phyloP scores from a whole-genome alignment of 2,888 invertebrate genomes.

The Sphinx pinastri region DNA sequence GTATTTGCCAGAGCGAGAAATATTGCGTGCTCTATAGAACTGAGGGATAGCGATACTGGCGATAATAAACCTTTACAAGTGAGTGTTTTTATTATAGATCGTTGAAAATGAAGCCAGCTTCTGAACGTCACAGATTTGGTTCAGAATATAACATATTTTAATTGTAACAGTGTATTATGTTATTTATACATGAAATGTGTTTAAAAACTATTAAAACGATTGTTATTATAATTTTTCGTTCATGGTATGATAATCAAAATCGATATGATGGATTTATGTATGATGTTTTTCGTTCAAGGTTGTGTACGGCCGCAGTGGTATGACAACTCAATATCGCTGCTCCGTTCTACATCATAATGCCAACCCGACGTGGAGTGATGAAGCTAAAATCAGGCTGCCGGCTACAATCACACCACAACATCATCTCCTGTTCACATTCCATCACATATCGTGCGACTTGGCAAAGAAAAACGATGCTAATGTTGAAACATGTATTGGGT shows the following conservation, averaged over 20 bases:
- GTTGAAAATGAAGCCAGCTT: no score
- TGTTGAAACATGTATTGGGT: conserved; percentile 93
- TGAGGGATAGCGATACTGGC: conserved; percentile 91
- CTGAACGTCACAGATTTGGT: no score
- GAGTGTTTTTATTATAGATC: conserved; percentile 44
- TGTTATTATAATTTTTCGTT: no score
- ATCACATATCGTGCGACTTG: conserved; percentile 96
- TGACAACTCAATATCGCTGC: conserved; percentile 88
- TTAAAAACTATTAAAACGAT: no score
- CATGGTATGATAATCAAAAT: no score
- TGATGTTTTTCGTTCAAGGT: conserved; percentile 49
- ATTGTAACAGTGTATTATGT: no score
- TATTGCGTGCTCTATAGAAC: conserved; percentile 94
- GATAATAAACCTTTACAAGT: conserved; percentile 87
- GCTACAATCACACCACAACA: conserved; percentile 92
- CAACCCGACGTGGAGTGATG: conserved; percentile 95
- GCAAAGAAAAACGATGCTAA: conserved; percentile 90
- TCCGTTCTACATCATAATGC: conserved; percentile 95
- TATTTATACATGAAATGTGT: no score
- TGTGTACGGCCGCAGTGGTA: conserved; percentile 75
- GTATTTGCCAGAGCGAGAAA: conserved; percentile 96
- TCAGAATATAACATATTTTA: no score
- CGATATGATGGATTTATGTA: neutral
- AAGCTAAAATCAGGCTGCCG: conserved; percentile 96
- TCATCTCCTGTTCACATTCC: conserved; percentile 97